Base-by-base conservation (phyloP, 2,888 invertebrate genomes). In the Pollenia labialis region DNA sequence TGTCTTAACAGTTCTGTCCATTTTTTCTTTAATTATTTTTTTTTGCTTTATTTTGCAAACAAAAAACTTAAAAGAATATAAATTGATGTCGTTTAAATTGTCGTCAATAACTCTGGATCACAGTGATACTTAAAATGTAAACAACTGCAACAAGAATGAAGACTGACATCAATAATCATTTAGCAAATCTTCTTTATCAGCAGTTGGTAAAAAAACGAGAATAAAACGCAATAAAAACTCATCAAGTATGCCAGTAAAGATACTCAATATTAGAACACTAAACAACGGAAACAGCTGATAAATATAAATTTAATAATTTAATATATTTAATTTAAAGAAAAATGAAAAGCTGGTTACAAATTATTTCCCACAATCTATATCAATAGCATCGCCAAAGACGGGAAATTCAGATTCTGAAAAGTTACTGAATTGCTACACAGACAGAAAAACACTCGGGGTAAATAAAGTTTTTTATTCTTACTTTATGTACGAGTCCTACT, bases 81-180 rank as follows among this genome's bases (percentile, higher is more conserved):
- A 64, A 68, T 79, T 52, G 48, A 54, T 85, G 79, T 40, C 84
- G 23, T 74, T 84, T 75, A 76, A 85, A 72, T 42, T 66, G 66
- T 40, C 75, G 81, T 85, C 85, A 76, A 85, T 81, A 81, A 58
- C 76, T 58, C 32, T 32, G 71, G 62, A 85, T 72, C 32, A 46
- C 46, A 71, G 23, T 62, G 11, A 32, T 14, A 72, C 66, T 60
- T 74, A 80, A 50, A 72, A 85, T 85, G 50, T 72, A 71, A 85
- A 76, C 79, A 71, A 54, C 23, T 50, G 48, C 60, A 32, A 48
- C 11, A 71, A 77, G 42, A 77, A 44, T 60, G 69, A 77, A 48
- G 66, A 68, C 62, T 77, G 52, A 62, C 85, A 85, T 81, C 77
- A 85, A 85, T 74, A 74, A 79, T 82, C 77, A 77, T 77, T 85